Percentiles rank a stretch among this genome's conserved stretches.
Evolutionary conservation across 2,797 vertebrate species (phyloP).

Genomic region (Orestias chungarensis): DNA sequence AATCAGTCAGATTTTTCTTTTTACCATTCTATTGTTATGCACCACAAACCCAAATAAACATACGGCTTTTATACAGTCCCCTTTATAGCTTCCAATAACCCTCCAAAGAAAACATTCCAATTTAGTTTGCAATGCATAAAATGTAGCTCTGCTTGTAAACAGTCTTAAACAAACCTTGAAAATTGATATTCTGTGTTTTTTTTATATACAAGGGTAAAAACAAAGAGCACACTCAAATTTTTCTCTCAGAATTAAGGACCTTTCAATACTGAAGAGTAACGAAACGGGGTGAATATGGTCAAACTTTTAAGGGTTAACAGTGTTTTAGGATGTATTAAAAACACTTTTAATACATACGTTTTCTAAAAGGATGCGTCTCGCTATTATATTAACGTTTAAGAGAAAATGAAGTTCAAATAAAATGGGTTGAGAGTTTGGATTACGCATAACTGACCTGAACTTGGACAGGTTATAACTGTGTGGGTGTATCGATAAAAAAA

Average conservation of each 20-base stretch:
- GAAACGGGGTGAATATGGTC: background rate
- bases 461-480: constrained; percentile 26
- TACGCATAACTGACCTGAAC: constrained; percentile 42
- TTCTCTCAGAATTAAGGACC: background rate
- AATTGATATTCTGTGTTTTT: background rate
- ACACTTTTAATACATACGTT: constrained; percentile 24
- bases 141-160: background rate
- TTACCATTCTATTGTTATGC: background rate
- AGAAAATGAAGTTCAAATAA: constrained; percentile 41
- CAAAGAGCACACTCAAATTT: background rate
- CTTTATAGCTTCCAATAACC: background rate
- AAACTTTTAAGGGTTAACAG: constrained; percentile 1
- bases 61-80: background rate
- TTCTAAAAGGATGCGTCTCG: constrained; percentile 15
- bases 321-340: constrained; percentile 24
- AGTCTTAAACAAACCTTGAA: constrained; percentile 9
- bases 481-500: constrained; percentile 30
- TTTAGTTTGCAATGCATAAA: constrained; percentile 2
- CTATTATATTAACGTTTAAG: constrained; percentile 40
- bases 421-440: constrained; percentile 40
- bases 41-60: background rate
- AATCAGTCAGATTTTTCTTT: background rate
- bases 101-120: background rate
- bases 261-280: background rate
- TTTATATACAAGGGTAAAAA: background rate